These are phyloP conservation scores for Gymnoscelis rufifasciata DNA, from an alignment of 2,888 invertebrate genomes.

Conservation along the genomic window DNA sequence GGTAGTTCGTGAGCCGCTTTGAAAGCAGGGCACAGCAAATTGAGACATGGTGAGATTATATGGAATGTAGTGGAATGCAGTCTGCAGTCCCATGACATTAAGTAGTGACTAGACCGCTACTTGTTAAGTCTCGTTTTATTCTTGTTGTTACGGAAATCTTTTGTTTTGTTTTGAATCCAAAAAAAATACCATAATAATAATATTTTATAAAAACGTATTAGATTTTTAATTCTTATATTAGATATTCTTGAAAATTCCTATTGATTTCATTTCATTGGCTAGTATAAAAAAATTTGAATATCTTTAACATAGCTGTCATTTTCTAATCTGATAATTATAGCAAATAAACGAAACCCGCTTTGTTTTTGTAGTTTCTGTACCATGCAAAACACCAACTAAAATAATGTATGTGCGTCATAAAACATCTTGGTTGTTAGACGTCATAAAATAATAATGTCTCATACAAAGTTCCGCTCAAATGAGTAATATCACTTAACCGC, in stretches of 20 bases:
- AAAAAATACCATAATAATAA: no score
- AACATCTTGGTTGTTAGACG: neutral
- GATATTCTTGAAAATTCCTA: no score
- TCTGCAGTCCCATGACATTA: no score
- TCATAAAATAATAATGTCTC: conserved; percentile 36
- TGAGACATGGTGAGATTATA: conserved; percentile 28
- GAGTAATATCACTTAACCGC: conserved; percentile 62
- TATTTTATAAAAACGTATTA: no score
- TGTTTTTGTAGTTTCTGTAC: no score
- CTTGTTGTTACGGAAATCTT: neutral
- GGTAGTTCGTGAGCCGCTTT: conserved; percentile 54
- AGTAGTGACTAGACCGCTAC: neutral
- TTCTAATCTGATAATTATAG: no score
- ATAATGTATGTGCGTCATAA: conserved; percentile 1
- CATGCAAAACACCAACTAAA: neutral
- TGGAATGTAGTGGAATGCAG: conserved; percentile 46
- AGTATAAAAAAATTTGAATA: no score
- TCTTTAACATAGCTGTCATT: no score
- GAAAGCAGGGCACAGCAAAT: conserved; percentile 56
- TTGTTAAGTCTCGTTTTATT: neutral
- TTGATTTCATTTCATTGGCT: no score
- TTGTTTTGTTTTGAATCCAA: no score
- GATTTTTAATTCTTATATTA: no score
- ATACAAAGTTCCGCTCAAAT: conserved; percentile 40
- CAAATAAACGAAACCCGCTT: no score